Percentiles rank a stretch among this genome's conserved stretches.
Conservation (phyloP, 1,140 invertebrate genomes). For the Diploscapter pachys region DNA sequence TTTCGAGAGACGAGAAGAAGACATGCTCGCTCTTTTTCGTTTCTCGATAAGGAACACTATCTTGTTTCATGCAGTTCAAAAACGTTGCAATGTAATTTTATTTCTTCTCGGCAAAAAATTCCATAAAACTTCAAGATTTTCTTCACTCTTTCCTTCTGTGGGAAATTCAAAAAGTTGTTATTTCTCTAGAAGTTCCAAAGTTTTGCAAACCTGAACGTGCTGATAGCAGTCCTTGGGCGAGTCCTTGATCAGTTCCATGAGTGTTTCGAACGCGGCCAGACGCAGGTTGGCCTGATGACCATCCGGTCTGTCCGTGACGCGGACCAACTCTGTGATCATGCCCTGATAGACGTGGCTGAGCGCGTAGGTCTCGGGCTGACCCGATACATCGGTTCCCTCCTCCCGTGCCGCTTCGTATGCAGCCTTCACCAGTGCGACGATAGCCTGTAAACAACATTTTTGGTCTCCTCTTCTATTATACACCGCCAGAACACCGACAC, state of each 20-base stretch:
- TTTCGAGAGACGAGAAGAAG: too few species aligned
- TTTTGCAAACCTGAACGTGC: slow-evolving; percentile 80
- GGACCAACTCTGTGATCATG: slow-evolving; percentile 83
- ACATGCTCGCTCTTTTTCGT: too few species aligned
- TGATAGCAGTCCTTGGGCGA: slow-evolving; percentile 94
- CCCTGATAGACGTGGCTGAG: slow-evolving; percentile 88
- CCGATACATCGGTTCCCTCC: slow-evolving; percentile 65
- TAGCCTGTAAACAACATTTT: slow-evolving; percentile 66
- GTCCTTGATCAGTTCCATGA: slow-evolving; percentile 99
- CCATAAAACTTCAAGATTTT: neutral
- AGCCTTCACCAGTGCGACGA: slow-evolving; percentile 92
- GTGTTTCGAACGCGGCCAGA: slow-evolving; percentile 92
- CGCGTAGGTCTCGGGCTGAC: slow-evolving; percentile 84
- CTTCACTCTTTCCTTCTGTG: neutral
- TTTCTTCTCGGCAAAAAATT: neutral
- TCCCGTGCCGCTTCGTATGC: slow-evolving; percentile 75
- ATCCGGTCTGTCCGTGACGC: slow-evolving; percentile 81
- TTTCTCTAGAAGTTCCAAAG: slow-evolving; percentile 87
- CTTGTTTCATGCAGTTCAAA: too few species aligned
- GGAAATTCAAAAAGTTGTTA: neutral
- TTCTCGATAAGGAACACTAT: too few species aligned
- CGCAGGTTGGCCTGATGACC: slow-evolving; percentile 77
- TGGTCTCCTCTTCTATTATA: too few species aligned
- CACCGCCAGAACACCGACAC: too few species aligned
- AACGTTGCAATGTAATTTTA: neutral